Percentiles rank a stretch among this genome's conserved stretches.
phyloP scores from a whole-genome alignment of 2,113 vertebrate genomes.

The Copsychus sechellarum region DNA sequence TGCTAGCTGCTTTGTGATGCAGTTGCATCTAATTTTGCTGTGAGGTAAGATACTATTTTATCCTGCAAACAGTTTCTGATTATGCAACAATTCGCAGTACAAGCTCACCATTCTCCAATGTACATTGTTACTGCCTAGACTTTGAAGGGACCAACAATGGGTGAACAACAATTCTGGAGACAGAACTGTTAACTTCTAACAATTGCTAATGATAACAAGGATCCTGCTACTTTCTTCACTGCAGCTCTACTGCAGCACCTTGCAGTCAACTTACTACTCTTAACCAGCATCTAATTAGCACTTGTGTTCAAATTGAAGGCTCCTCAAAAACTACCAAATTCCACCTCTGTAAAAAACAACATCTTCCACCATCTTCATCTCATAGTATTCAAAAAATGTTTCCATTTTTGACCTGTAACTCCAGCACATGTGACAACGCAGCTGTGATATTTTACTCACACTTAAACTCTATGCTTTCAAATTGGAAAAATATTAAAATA shows the following conservation, averaged over 20 bases:
- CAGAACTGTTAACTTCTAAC: neutral
- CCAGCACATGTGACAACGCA: neutral
- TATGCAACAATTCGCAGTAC: neutral
- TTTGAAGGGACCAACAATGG: neutral
- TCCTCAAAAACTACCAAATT: neutral
- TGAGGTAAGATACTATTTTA: neutral
- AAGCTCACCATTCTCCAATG: neutral
- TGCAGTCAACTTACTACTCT: neutral
- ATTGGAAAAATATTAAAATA: neutral
- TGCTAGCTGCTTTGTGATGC: neutral
- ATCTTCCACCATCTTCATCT: neutral
- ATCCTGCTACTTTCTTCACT: neutral
- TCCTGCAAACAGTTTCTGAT: neutral
- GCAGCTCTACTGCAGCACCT: neutral
- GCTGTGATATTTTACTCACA: neutral
- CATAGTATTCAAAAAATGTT: neutral
- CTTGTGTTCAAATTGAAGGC: neutral
- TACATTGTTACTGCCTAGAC: neutral
- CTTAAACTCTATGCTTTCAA: neutral
- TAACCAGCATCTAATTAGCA: neutral
- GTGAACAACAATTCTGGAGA: neutral
- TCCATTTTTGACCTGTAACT: neutral
- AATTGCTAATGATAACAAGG: neutral
- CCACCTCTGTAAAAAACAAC: neutral
- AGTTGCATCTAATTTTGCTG: neutral